phyloP scores from a whole-genome alignment of 2,888 invertebrate genomes.

The Malthinus seriepunctatus region DNA sequence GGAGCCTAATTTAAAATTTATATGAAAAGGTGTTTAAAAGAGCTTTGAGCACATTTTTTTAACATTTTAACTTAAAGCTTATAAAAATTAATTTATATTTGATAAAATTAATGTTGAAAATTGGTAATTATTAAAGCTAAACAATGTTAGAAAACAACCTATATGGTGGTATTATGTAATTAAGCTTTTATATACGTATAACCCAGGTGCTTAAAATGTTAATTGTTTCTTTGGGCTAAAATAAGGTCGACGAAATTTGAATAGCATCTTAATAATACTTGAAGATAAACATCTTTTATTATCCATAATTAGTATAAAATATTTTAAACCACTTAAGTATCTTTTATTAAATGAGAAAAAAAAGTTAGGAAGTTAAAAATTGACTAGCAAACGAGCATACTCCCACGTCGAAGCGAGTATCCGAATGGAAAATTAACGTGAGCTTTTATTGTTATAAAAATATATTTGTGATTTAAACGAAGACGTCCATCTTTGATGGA shows the following conservation, averaged over 20 bases:
- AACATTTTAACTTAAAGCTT: too few species aligned
- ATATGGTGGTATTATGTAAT: conserved; percentile 20
- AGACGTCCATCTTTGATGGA: conserved; percentile 84
- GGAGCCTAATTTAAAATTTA: too few species aligned
- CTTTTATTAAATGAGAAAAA: conserved; percentile 1
- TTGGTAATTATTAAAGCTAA: conserved; percentile 17
- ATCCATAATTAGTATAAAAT: conserved; percentile 10
- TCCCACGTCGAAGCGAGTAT: too few species aligned
- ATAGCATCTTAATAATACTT: conserved; percentile 22
- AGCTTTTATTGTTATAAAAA: conserved; percentile 20
- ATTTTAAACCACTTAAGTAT: conserved; percentile 18
- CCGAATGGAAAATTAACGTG: conserved; percentile 19
- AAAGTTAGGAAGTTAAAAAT: background rate
- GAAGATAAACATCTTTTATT: conserved; percentile 18
- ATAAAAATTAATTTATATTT: too few species aligned
- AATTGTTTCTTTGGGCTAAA: conserved; percentile 20
- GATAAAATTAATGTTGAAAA: conserved; percentile 2
- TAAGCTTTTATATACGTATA: conserved; percentile 23
- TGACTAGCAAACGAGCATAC: background rate
- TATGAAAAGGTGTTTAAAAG: too few species aligned
- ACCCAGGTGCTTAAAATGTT: conserved; percentile 28
- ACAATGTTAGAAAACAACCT: conserved; percentile 12
- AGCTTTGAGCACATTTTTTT: too few species aligned
- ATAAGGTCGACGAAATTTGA: conserved; percentile 27
- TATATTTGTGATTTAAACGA: conserved; percentile 86